Evolutionary conservation across 2,113 vertebrate species (phyloP).

Genomic region (Salvelinus namaycush): DNA sequence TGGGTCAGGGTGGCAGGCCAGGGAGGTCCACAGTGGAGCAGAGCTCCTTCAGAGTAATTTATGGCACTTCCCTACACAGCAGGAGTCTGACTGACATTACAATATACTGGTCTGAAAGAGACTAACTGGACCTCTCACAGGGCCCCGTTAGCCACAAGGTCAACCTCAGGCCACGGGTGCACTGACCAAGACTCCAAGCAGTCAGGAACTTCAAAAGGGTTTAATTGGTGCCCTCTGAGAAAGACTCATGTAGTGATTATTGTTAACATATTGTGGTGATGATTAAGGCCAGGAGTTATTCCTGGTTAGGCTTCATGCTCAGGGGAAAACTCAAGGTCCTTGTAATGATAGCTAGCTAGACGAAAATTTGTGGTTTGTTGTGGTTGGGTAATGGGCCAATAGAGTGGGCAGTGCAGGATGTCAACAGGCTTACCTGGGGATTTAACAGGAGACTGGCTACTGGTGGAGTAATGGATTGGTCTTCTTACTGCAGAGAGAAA

Average conservation of each 20-base stretch:
- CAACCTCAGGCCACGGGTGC: neutral
- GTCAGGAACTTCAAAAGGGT: neutral
- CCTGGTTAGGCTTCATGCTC: too few relatives aligned
- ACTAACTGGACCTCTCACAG: neutral
- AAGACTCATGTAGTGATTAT: neutral
- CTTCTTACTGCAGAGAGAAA: slow-evolving; percentile 78
- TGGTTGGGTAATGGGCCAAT: neutral
- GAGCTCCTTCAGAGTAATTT: neutral
- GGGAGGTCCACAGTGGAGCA: neutral
- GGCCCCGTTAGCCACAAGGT: slow-evolving; percentile 11
- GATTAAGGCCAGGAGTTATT: too few relatives aligned
- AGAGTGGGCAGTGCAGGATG: neutral
- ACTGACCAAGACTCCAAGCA: neutral
- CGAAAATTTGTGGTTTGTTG: neutral
- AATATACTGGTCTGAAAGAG: neutral
- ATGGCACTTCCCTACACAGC: neutral
- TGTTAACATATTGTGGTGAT: too few relatives aligned
- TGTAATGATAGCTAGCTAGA: too few relatives aligned
- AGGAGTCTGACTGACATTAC: neutral
- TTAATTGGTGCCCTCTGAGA: neutral
- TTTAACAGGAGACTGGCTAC: slow-evolving; percentile 84
- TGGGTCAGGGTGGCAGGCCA: neutral
- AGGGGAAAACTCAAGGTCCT: too few relatives aligned
- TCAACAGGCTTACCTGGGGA: slow-evolving; percentile 88
- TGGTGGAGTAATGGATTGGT: slow-evolving; percentile 83